These are phyloP conservation scores for Calcarius lapponicus DNA, from an alignment of 2,797 vertebrate genomes.

Conservation along the genomic window DNA sequence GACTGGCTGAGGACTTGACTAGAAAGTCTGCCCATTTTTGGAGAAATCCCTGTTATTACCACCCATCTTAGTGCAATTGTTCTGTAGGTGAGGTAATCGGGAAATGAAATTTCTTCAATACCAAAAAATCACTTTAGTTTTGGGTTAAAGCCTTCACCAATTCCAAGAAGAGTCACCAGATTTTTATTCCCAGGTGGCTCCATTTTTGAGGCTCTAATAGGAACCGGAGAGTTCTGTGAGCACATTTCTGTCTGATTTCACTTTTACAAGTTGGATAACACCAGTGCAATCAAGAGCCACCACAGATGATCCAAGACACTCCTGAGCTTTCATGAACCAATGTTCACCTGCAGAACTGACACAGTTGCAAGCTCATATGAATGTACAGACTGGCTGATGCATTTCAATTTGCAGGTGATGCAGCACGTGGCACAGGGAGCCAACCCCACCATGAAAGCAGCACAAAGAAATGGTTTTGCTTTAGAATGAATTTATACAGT, in stretches of 20 bases:
- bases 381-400: neutral
- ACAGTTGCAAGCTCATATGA: conserved; percentile 22
- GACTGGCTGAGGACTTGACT: neutral
- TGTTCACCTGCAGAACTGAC: conserved; percentile 49
- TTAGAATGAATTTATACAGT: conserved; percentile 3
- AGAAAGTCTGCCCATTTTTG: conserved; percentile 15
- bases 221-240: neutral
- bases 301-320: neutral
- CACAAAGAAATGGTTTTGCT: conserved; percentile 50
- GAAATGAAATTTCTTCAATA: neutral
- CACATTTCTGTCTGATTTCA: neutral
- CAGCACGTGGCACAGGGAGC: conserved; percentile 20
- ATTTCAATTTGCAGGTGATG: neutral
- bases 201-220: neutral
- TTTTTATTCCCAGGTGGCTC: neutral
- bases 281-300: neutral
- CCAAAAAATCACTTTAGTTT: neutral
- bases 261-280: neutral
- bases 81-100: neutral
- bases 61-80: neutral
- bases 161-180: neutral
- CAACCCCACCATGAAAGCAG: conserved; percentile 35
- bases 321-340: neutral
- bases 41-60: neutral
- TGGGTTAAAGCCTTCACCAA: neutral